phyloP scores from a whole-genome alignment of 2,888 invertebrate genomes.

The Gnatocerus cornutus region DNA sequence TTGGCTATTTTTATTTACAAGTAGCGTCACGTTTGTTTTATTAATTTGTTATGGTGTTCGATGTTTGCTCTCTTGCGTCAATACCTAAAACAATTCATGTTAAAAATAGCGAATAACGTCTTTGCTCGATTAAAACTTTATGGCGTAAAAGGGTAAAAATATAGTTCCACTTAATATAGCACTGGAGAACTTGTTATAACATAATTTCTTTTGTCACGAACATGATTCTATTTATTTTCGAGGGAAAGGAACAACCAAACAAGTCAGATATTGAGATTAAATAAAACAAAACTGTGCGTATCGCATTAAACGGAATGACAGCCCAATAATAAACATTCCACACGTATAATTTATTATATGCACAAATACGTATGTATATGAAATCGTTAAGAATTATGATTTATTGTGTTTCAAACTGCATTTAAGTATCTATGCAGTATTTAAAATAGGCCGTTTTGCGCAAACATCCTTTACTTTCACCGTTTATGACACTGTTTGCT shows the following conservation, averaged over 20 bases:
- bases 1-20: constrained; percentile 38
- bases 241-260: too few relatives aligned
- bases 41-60: constrained; percentile 33
- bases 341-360: too few relatives aligned
- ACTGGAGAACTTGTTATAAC: not conserved
- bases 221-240: too few relatives aligned
- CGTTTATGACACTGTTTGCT: not conserved
- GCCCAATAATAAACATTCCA: too few relatives aligned
- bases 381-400: not conserved
- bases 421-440: not conserved
- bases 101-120: constrained; percentile 17
- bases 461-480: constrained; percentile 1
- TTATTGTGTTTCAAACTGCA: constrained; percentile 1
- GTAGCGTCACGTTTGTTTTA: constrained; percentile 37
- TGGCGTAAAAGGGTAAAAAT: not conserved
- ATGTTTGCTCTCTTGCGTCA: constrained; percentile 34
- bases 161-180: not conserved
- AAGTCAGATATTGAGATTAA: too few relatives aligned
- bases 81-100: constrained; percentile 16
- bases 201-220: too few relatives aligned
- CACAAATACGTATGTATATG: too few relatives aligned
- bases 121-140: not conserved
- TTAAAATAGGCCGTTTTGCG: constrained; percentile 4
- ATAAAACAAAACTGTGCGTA: too few relatives aligned
- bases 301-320: too few relatives aligned